Conservation (phyloP, 2,797 vertebrate genomes). For the Chromis chromis region DNA sequence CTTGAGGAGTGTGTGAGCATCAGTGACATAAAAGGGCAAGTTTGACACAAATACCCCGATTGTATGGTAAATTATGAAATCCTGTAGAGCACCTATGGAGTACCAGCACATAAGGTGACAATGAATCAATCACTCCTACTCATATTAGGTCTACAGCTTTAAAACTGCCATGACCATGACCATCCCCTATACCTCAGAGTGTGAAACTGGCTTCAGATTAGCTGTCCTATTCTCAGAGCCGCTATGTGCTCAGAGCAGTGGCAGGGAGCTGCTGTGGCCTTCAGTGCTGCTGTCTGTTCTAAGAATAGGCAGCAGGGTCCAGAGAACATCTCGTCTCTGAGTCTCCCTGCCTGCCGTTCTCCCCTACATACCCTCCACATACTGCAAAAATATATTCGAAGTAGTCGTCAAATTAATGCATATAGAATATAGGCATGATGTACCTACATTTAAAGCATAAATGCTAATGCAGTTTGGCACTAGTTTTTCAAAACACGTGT, state of each 20-base stretch:
- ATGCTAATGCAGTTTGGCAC: not conserved
- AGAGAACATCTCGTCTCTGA: constrained; percentile 65
- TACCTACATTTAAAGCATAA: not conserved
- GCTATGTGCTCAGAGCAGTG: constrained; percentile 56
- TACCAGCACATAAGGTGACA: not conserved
- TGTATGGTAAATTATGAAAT: not conserved
- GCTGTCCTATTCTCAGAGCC: constrained; percentile 72
- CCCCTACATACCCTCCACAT: constrained; percentile 26
- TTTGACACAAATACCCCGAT: constrained; percentile 4
- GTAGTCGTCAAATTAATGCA: constrained; percentile 4
- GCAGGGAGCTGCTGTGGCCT: constrained; percentile 74
- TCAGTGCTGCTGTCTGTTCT: constrained; percentile 71
- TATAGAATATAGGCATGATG: not conserved
- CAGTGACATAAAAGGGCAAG: not conserved
- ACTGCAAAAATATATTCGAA: constrained; percentile 28
- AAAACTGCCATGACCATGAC: constrained; percentile 25
- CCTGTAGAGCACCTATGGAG: not conserved
- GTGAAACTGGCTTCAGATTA: constrained; percentile 66
- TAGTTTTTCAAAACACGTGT: not conserved
- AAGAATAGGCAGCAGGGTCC: constrained; percentile 78
- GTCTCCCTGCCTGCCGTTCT: constrained; percentile 37
- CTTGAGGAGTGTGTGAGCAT: not conserved
- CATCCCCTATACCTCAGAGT: constrained; percentile 27
- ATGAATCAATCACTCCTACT: constrained; percentile 21
- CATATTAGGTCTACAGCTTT: constrained; percentile 22